These are phyloP conservation scores for Lepidurus apus DNA, from an alignment of 1,140 invertebrate species.

Conservation along the genomic window DNA sequence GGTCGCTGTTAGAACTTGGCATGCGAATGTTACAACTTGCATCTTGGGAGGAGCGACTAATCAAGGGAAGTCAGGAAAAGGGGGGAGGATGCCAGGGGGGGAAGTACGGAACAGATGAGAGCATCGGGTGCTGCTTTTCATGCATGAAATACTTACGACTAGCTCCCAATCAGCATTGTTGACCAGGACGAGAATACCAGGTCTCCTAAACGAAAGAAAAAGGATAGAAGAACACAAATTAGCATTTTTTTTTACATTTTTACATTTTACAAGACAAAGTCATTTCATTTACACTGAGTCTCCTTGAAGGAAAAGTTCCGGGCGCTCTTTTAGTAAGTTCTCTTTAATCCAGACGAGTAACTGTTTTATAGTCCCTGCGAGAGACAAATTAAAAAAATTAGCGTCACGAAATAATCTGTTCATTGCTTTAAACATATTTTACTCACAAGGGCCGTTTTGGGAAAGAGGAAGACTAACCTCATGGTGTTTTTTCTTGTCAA, in stretches of 20 bases:
- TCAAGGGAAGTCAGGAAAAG: not conserved
- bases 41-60: conserved; percentile 22
- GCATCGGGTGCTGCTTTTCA: not conserved
- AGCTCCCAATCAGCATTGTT: conserved; percentile 94
- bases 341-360: conserved; percentile 76
- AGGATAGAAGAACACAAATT: not conserved
- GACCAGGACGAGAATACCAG: conserved; percentile 84
- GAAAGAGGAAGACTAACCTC: conserved; percentile 55
- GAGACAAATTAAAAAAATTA: conserved; percentile 32
- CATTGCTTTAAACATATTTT: not conserved
- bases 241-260: conserved; percentile 39
- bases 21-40: not conserved
- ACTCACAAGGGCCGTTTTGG: conserved; percentile 28
- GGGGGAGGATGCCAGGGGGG: not conserved
- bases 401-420: not conserved
- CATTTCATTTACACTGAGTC: conserved; percentile 59
- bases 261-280: too few species aligned
- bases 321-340: conserved; percentile 75
- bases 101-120: conserved; percentile 3
- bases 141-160: conserved; percentile 52
- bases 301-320: conserved; percentile 82
- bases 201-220: conserved; percentile 56
- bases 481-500: conserved; percentile 72
- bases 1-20: not conserved
- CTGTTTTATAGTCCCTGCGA: conserved; percentile 64